Base-by-base conservation (phyloP, 2,888 invertebrate species). In the Cephus nigrinus region DNA sequence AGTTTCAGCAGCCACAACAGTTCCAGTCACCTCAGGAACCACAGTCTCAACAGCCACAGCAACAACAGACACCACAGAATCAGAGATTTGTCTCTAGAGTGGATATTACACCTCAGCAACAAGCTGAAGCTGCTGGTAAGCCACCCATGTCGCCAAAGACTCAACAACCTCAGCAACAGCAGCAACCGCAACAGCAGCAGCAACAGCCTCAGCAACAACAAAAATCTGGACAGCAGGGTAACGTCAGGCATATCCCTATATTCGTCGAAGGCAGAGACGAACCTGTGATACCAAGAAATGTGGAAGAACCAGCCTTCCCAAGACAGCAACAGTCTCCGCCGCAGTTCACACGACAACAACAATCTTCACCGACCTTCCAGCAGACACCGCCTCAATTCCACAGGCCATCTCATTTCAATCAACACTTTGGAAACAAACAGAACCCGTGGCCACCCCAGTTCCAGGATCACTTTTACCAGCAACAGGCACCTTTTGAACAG, bases 211-310 rank as follows among this genome's bases (percentile, higher is more conserved):
- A 81, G 55, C 87, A 81, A 74, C 85, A 83, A 74, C 73, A 76
- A 35, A 78, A 82, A 12, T 84, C 86, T 75, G 84, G 82, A 36
- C 88, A 84, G 74, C 88, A 92, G 82, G 92, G 94, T 72, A 95
- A 94, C 85, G 95, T 97, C 74, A 93, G 97, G 81, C 96, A 96
- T 87, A 97, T 97, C 91, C 97, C 97, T 33, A 97, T 97, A 82
- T 96, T 96, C 88, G 96, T 97, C 0, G 97, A 98, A 91, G 97
- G 97, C 11, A 93, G 97, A 76, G 96, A 96, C 85, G 95, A 96
- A 87, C 96, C 97, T 0, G 94, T 97, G 30, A 93, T 96, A 78
- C 95, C 95, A 81, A 95, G 94, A 88, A 92, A 93, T 80, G 91
- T 90, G n/a, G 93, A 92, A 75, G 92, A 91, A 81, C 82, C 83